These are phyloP conservation scores for Anastrepha obliqua DNA, from an alignment of 1,140 invertebrate genomes.

Conservation along the genomic window DNA sequence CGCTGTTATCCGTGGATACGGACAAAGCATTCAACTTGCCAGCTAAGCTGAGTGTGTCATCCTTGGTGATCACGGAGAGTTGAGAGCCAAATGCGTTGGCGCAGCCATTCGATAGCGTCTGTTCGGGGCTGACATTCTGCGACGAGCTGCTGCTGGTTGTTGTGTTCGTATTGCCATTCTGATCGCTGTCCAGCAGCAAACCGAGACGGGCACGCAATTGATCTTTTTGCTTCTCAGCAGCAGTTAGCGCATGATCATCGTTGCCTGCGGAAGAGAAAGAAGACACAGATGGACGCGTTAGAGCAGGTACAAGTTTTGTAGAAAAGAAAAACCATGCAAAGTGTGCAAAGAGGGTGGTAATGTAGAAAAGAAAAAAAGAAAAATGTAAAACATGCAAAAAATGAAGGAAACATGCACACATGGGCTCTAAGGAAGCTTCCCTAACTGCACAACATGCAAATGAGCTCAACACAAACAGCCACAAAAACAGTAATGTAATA, in stretches of 20 bases:
- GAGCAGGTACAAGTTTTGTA: neutral
- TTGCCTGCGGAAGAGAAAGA: slow-evolving; percentile 59
- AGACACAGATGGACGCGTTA: neutral
- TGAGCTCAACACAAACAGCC: neutral
- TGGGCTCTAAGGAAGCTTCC: neutral
- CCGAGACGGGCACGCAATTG: slow-evolving; percentile 92
- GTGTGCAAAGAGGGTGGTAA: slow-evolving; percentile 5
- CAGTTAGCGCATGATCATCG: slow-evolving; percentile 59
- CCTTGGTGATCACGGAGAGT: slow-evolving; percentile 70
- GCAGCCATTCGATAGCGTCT: slow-evolving; percentile 61
- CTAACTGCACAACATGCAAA: neutral
- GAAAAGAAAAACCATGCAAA: slow-evolving; percentile 39
- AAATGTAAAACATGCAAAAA: slow-evolving; percentile 37
- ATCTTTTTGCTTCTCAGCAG: slow-evolving; percentile 70
- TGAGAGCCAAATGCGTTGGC: slow-evolving; percentile 64
- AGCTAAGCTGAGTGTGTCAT: slow-evolving; percentile 67
- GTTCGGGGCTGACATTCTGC: slow-evolving; percentile 68
- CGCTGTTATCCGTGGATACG: slow-evolving; percentile 62
- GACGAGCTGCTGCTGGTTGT: slow-evolving; percentile 68
- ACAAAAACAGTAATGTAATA: slow-evolving; percentile 25
- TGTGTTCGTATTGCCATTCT: slow-evolving; percentile 70
- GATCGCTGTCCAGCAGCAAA: slow-evolving; percentile 84
- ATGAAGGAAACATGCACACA: neutral
- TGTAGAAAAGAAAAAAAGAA: slow-evolving; percentile 47
- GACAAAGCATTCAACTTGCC: slow-evolving; percentile 68